Conservation (phyloP, 1,140 invertebrate species). For the Meloidogyne floridensis region DNA sequence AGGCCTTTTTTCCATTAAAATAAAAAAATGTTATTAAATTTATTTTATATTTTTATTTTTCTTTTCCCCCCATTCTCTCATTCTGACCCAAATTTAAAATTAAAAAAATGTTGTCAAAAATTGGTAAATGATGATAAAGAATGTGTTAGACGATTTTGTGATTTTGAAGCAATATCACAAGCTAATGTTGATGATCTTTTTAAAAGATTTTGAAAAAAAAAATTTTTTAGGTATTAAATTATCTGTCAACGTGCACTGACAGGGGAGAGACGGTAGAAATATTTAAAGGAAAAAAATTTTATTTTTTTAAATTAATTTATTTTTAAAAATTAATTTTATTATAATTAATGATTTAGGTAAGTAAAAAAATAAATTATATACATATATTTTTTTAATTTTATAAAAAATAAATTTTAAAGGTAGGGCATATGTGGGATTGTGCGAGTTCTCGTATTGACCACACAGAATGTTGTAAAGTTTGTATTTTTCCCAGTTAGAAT, state of each 20-base stretch:
- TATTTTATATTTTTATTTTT: slow-evolving; percentile 2
- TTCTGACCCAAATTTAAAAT: slow-evolving; percentile 58
- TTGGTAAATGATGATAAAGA: slow-evolving; percentile 58
- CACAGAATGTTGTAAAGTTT: slow-evolving; percentile 55
- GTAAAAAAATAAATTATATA: too few species aligned
- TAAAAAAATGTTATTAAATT: neutral
- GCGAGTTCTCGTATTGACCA: slow-evolving; percentile 60
- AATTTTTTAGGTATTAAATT: slow-evolving; percentile 57
- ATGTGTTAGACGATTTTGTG: slow-evolving; percentile 62
- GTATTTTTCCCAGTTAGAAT: neutral
- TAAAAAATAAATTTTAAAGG: neutral
- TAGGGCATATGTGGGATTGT: slow-evolving; percentile 61
- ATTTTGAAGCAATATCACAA: slow-evolving; percentile 66
- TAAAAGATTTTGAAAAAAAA: neutral
- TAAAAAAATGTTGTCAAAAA: slow-evolving; percentile 61
- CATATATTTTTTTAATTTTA: neutral
- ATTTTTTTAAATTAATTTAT: neutral
- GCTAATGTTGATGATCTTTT: slow-evolving; percentile 55
- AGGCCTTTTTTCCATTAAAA: neutral
- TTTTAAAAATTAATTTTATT: neutral
- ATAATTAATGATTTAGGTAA: neutral
- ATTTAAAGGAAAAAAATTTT: neutral
- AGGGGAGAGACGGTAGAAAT: slow-evolving; percentile 60
- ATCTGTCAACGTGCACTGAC: slow-evolving; percentile 61
- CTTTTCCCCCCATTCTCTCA: neutral